Percentiles rank a stretch among this genome's conserved stretches.
Conservation (phyloP, 2,113 vertebrate genomes). For the Rostratula benghalensis region DNA sequence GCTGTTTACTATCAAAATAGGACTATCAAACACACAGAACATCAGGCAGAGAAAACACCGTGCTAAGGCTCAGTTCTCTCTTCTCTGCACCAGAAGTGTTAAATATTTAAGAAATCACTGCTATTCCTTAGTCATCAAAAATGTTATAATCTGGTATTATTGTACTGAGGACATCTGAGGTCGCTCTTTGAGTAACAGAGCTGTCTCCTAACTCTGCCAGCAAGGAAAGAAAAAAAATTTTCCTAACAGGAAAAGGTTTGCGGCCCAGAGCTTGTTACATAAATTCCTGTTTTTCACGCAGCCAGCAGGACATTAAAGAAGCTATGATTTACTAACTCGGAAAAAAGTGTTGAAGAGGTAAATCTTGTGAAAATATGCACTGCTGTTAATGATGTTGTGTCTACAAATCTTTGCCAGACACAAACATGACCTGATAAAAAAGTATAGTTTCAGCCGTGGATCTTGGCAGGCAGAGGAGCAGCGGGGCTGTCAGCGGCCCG, state of each 20-base stretch:
- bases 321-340: slow-evolving; percentile 72
- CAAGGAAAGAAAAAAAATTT: slow-evolving; percentile 66
- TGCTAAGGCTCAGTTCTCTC: background rate
- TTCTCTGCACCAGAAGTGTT: slow-evolving; percentile 28
- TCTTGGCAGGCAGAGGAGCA: background rate
- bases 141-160: slow-evolving; percentile 72
- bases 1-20: slow-evolving; percentile 56
- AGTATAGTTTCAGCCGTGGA: background rate
- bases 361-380: slow-evolving; percentile 66
- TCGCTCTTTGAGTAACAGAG: slow-evolving; percentile 76
- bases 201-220: slow-evolving; percentile 77
- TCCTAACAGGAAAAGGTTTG: slow-evolving; percentile 84
- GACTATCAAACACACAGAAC: background rate
- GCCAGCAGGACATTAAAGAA: slow-evolving; percentile 75
- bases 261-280: slow-evolving; percentile 75
- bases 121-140: slow-evolving; percentile 77
- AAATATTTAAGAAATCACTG: slow-evolving; percentile 62
- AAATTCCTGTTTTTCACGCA: slow-evolving; percentile 84
- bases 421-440: slow-evolving; percentile 52
- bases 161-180: slow-evolving; percentile 80
- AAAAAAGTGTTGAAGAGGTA: slow-evolving; percentile 65
- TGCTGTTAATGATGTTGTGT: slow-evolving; percentile 63
- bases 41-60: background rate
- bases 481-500: background rate
- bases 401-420: slow-evolving; percentile 57